A percentile compares a stretch with the other conserved stretches of the same genome.
Conservation (phyloP, 2,888 invertebrate genomes). For the Athalia cordata region DNA sequence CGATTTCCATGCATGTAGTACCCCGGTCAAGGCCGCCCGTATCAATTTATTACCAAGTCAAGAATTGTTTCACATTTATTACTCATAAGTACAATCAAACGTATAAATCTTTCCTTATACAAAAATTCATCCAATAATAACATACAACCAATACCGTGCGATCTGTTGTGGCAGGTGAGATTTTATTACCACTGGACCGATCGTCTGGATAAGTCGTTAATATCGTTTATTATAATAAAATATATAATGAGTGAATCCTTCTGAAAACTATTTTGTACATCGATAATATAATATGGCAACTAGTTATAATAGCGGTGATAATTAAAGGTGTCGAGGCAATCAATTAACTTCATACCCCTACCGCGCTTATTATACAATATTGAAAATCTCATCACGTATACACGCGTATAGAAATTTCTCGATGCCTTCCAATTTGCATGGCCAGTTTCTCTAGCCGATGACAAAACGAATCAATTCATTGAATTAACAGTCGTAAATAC, state of each 20-base stretch:
- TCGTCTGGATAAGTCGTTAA: too few relatives aligned
- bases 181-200: too few relatives aligned
- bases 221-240: too few relatives aligned
- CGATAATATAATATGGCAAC: background rate
- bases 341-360: slow-evolving; percentile 23
- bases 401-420: background rate
- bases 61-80: background rate
- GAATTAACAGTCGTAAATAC: background rate
- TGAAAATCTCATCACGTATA: slow-evolving; percentile 28
- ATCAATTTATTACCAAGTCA: slow-evolving; percentile 21
- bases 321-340: slow-evolving; percentile 16
- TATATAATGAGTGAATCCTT: too few relatives aligned
- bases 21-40: slow-evolving; percentile 23
- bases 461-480: slow-evolving; percentile 38
- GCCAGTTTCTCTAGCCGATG: slow-evolving; percentile 15
- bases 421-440: slow-evolving; percentile 25
- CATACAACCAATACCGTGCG: too few relatives aligned
- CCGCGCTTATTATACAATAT: background rate
- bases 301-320: slow-evolving; percentile 6
- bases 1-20: slow-evolving; percentile 20
- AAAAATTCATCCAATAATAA: background rate
- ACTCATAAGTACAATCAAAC: too few relatives aligned
- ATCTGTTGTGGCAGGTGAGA: too few relatives aligned
- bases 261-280: background rate
- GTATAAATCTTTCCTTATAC: background rate